These are phyloP conservation scores for Drosophila persimilis DNA, from an alignment of 1,140 invertebrate species.

Conservation along the genomic window DNA sequence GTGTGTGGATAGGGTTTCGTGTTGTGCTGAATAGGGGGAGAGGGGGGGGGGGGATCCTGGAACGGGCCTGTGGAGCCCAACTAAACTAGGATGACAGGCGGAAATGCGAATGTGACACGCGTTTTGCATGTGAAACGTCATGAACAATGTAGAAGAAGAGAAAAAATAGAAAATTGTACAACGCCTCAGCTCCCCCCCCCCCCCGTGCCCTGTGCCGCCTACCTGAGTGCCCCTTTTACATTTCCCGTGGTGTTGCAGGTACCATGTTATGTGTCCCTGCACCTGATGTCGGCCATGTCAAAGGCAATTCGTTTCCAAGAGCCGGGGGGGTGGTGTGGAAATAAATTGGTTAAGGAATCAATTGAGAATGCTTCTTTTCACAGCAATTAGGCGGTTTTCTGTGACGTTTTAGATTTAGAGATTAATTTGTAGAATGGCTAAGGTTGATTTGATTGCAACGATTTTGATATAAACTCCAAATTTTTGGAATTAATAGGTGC, in stretches of 20 bases:
- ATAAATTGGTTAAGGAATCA: neutral
- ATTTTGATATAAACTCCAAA: too few relatives aligned
- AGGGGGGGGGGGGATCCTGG: neutral
- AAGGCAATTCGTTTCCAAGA: neutral
- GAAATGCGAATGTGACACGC: conserved; percentile 81
- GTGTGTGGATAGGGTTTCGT: neutral
- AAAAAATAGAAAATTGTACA: conserved; percentile 28
- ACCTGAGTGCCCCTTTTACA: conserved; percentile 8
- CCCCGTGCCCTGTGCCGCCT: conserved; percentile 4
- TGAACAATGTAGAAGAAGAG: conserved; percentile 54
- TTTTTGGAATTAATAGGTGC: too few relatives aligned
- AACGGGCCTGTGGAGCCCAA: conserved; percentile 6
- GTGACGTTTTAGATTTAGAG: too few relatives aligned
- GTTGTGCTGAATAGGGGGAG: neutral
- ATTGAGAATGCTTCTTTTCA: neutral
- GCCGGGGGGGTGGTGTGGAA: too few relatives aligned
- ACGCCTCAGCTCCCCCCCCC: conserved; percentile 4
- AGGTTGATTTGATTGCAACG: too few relatives aligned
- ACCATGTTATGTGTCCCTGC: conserved; percentile 14
- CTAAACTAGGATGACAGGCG: conserved; percentile 79
- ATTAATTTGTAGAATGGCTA: too few relatives aligned
- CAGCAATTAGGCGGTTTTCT: too few relatives aligned
- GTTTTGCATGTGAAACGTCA: conserved; percentile 82
- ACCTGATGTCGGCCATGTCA: conserved; percentile 21
- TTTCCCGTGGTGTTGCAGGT: conserved; percentile 43